Conservation (phyloP, 2,113 vertebrate species). For the Panthera uncia region DNA sequence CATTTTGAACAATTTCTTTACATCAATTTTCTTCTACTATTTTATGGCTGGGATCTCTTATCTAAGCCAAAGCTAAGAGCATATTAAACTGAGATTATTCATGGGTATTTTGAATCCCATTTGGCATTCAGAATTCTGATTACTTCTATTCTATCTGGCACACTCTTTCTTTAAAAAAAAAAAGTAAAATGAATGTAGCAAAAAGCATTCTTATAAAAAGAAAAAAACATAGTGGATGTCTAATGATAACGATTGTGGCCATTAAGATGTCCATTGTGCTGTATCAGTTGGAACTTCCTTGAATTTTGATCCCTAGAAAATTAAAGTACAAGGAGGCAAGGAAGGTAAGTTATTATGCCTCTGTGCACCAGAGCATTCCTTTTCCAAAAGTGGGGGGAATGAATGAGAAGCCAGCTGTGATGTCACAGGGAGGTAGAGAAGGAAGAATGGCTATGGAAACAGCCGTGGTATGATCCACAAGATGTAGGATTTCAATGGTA, state of each 20-base stretch:
- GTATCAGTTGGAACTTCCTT: conserved; percentile 56
- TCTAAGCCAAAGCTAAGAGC: conserved; percentile 77
- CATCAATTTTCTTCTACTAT: conserved; percentile 72
- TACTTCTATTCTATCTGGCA: conserved; percentile 64
- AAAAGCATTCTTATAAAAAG: not conserved
- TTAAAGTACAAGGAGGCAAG: not conserved
- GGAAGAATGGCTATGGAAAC: not conserved
- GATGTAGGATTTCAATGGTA: not conserved
- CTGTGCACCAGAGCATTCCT: not conserved
- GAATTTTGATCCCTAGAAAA: conserved; percentile 73
- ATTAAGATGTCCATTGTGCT: conserved; percentile 24
- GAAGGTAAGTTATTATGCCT: not conserved
- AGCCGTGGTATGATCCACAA: not conserved
- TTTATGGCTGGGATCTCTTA: conserved; percentile 76
- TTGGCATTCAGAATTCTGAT: conserved; percentile 73
- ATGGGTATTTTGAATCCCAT: conserved; percentile 70
- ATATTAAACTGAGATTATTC: conserved; percentile 78
- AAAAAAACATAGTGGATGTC: not conserved
- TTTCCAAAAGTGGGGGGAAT: not conserved
- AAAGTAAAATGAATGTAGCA: conserved; percentile 59
- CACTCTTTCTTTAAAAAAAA: conserved; percentile 59
- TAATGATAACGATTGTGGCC: conserved; percentile 45
- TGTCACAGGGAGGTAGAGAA: not conserved
- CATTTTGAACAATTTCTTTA: conserved; percentile 72
- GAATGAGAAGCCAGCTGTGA: not conserved